Evolutionary conservation across 1,140 invertebrate genomes (phyloP).

Genomic region (Ridgeia piscesae): DNA sequence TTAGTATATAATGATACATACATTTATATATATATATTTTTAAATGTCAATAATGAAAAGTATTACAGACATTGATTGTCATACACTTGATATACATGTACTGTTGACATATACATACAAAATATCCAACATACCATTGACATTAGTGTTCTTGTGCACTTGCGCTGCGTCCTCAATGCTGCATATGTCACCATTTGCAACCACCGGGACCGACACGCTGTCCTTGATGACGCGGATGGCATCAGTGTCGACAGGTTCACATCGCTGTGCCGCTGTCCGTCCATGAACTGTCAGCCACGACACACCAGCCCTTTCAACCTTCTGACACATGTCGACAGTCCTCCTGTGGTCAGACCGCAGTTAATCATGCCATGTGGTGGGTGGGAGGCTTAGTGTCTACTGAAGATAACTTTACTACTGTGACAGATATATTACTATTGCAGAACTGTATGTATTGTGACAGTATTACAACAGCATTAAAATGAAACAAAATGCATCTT

Average conservation of each 20-base stretch:
- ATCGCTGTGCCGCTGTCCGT: conserved; percentile 78
- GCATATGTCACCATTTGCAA: conserved; percentile 90
- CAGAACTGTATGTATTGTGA: no score
- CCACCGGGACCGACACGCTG: conserved; percentile 74
- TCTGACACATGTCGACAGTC: conserved; percentile 75
- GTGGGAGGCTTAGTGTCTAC: no score
- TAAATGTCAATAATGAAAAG: no score
- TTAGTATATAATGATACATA: no score
- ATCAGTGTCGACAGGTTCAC: conserved; percentile 74
- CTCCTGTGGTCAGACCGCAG: conserved; percentile 41
- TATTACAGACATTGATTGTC: no score
- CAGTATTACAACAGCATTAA: no score
- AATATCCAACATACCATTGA: conserved; percentile 66
- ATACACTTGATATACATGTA: not conserved
- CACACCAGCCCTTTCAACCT: conserved; percentile 79
- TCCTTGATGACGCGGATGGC: conserved; percentile 75
- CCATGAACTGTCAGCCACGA: conserved; percentile 90
- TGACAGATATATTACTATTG: no score
- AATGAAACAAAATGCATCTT: no score
- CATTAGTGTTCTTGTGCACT: conserved; percentile 70
- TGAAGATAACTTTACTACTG: not conserved
- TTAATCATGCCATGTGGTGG: not conserved
- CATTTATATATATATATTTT: no score
- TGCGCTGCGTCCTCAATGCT: conserved; percentile 69
- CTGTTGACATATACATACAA: not conserved